Evolutionary conservation across 1,140 invertebrate species (phyloP), one percentile per base, ranked within the genome.

Genomic region (Brachionus asplanchnoidis): DNA sequence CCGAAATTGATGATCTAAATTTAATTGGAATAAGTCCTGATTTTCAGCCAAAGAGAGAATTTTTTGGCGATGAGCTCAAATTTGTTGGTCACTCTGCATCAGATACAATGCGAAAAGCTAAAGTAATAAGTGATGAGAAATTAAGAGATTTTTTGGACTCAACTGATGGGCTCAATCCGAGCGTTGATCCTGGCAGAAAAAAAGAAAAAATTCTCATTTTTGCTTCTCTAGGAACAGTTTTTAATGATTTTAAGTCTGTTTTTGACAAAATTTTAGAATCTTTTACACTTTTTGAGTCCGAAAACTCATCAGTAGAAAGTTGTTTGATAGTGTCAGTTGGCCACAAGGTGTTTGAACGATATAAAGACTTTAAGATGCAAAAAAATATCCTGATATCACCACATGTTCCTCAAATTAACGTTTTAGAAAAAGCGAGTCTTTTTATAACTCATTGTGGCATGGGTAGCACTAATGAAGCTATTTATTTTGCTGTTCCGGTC

Each of bases 391-490:
- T 79, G 14, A 53, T 79, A 28, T 6, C 20, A 6, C 42, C 40
- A 5, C 36, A 46, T 7, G 53, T 60, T n/a, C 77, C 42, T 50
- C 77, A 79, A 36, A 60, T 79, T 14, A 60, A 79, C 28, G 46
- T 79, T 0, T 20, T 79, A 2, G 53, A 79, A 79, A 53, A 36
- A 79, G 77, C 77, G 1, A 50, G 26, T n/a, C 26, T 79, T 28
- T 79, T 50, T 79, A 79, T 79, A 23, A 79, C 77, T 32, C 77
- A 79, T 79, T 26, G 46, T 60, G 77, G 77, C 8, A 79, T 79
- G 77, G 17, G 46, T 20, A 53, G 46, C 50, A 40, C 53, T 28
- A 79, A 46, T 20, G 77, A 79, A 17, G 77, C 77, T 60, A 53
- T 79, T n/a, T 11, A 79, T 50, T 79, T 44, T 11, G 77, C 40